A percentile compares a stretch with the other conserved stretches of the same genome.
Conservation (phyloP, 2,113 vertebrate species). For the Mugil cephalus region DNA sequence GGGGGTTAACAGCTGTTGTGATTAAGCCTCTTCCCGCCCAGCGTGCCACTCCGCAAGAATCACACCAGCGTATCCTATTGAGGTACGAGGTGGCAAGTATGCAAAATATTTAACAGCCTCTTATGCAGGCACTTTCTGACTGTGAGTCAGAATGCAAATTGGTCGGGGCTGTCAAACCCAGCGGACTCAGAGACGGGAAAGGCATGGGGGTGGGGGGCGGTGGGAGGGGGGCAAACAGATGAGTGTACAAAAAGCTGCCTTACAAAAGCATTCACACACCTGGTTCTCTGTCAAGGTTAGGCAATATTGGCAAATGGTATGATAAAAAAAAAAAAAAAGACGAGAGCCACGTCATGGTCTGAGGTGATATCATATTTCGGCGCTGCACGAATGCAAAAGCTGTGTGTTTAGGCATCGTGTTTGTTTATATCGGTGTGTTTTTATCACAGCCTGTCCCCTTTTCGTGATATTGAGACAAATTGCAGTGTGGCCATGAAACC, state of each 20-base stretch:
- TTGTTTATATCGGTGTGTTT: slow-evolving; percentile 68
- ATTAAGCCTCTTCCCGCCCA: slow-evolving; percentile 55
- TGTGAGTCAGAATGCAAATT: slow-evolving; percentile 56
- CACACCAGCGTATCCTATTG: slow-evolving; percentile 30
- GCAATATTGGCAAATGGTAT: slow-evolving; percentile 49
- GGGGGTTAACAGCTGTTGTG: slow-evolving; percentile 38
- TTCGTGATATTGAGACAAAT: slow-evolving; percentile 85
- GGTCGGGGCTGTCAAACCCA: slow-evolving; percentile 39
- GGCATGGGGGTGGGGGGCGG: slow-evolving; percentile 6
- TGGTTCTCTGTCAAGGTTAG: slow-evolving; percentile 67
- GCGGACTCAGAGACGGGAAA: slow-evolving; percentile 39
- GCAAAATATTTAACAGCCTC: slow-evolving; percentile 56
- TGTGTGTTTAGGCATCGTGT: slow-evolving; percentile 50
- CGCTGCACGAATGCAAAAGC: slow-evolving; percentile 31
- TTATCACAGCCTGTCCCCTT: slow-evolving; percentile 68
- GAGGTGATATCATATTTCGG: slow-evolving; percentile 45
- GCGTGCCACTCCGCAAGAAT: slow-evolving; percentile 24
- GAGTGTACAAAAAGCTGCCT: slow-evolving; percentile 19
- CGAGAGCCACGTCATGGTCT: slow-evolving; percentile 27
- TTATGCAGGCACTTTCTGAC: slow-evolving; percentile 31
- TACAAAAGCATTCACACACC: slow-evolving; percentile 14
- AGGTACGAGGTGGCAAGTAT: slow-evolving; percentile 53
- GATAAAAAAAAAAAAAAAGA: slow-evolving; percentile 63
- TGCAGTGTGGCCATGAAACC: slow-evolving; percentile 75
- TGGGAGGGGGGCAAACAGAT: slow-evolving; percentile 6